Evolutionary conservation across 1,140 invertebrate species (phyloP).

Genomic region (Scaptomyza montana): DNA sequence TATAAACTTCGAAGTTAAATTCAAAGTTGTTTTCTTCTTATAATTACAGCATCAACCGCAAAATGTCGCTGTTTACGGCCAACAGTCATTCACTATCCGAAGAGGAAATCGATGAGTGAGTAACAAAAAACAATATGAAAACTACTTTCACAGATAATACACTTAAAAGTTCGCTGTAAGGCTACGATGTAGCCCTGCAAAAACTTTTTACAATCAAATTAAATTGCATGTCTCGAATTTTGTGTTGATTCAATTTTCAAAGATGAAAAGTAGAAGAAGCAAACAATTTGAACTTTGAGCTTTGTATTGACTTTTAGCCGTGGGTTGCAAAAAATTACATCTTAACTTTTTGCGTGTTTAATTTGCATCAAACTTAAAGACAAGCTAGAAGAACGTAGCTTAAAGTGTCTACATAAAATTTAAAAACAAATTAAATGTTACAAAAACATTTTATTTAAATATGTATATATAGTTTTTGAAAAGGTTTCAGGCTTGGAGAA

Average conservation of each 20-base stretch:
- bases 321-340: too few species aligned
- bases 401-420: not conserved
- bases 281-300: constrained; percentile 37
- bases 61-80: constrained; percentile 70
- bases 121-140: constrained; percentile 33
- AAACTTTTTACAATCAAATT: constrained; percentile 20
- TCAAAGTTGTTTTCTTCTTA: constrained; percentile 9
- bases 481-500: too few species aligned
- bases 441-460: too few species aligned
- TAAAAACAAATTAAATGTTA: not conserved
- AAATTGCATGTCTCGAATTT: constrained; percentile 47
- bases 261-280: not conserved
- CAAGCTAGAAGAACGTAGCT: not conserved
- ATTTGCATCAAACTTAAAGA: not conserved
- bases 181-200: not conserved
- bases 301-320: constrained; percentile 16
- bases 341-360: constrained; percentile 1
- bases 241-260: constrained; percentile 23
- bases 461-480: too few species aligned
- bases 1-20: not conserved
- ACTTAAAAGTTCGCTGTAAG: too few species aligned
- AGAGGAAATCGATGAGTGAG: constrained; percentile 85
- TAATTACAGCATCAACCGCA: constrained; percentile 51
- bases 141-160: too few species aligned
- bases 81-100: constrained; percentile 84